Conservation (phyloP, 2,797 vertebrate species). For the Astyanax mexicanus region DNA sequence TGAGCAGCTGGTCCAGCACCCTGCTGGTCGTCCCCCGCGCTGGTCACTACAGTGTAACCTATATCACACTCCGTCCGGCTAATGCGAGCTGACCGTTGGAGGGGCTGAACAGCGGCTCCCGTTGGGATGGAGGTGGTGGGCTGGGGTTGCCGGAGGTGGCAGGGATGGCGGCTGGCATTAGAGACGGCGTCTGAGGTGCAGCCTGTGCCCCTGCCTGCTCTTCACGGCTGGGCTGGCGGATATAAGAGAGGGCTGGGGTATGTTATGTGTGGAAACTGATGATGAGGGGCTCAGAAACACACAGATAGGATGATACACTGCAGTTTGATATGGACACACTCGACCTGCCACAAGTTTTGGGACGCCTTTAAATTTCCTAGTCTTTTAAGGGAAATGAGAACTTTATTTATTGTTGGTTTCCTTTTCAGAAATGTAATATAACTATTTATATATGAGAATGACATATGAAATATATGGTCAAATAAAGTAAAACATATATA, state of each 20-base stretch:
- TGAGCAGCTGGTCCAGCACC: slow-evolving; percentile 44
- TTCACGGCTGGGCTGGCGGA: neutral
- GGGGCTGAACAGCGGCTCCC: slow-evolving; percentile 38
- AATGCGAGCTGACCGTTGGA: slow-evolving; percentile 76
- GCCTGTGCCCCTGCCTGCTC: neutral
- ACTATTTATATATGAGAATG: too few species aligned
- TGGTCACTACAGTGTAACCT: slow-evolving; percentile 69
- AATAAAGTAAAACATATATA: too few species aligned
- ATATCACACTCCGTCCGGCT: slow-evolving; percentile 74
- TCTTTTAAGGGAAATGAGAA: neutral
- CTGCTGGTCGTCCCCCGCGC: slow-evolving; percentile 35
- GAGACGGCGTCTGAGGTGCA: neutral
- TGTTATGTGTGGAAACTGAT: slow-evolving; percentile 19
- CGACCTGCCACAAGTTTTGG: neutral
- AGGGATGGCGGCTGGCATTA: neutral
- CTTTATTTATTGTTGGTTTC: too few species aligned
- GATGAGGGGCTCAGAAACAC: slow-evolving; percentile 34
- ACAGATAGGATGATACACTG: slow-evolving; percentile 30
- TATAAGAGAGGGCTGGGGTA: slow-evolving; percentile 11
- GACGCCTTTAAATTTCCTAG: neutral
- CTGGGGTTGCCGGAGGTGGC: neutral
- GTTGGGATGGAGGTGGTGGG: neutral
- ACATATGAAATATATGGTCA: too few species aligned
- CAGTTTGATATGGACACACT: neutral
- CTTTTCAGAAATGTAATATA: too few species aligned